phyloP scores from a whole-genome alignment of 2,888 invertebrate genomes.

The Tyria jacobaeae region DNA sequence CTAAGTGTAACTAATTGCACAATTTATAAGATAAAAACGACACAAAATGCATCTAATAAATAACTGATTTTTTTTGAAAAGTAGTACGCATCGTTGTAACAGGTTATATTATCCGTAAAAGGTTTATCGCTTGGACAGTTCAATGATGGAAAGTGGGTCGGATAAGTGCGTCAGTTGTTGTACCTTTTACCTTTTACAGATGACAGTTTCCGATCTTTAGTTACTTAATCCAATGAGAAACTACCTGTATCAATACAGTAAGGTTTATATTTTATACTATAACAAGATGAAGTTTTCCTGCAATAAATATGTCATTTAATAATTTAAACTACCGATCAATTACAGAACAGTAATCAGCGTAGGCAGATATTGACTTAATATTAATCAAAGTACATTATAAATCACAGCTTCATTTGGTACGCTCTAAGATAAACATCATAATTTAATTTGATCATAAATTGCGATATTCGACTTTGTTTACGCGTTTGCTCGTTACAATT shows the following conservation, averaged over 20 bases:
- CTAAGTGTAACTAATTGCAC: background rate
- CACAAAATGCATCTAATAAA: background rate
- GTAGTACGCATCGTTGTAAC: constrained; percentile 4
- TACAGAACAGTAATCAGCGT: constrained; percentile 20
- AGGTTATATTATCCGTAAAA: constrained; percentile 26
- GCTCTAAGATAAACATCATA: constrained; percentile 18
- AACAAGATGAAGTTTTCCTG: constrained; percentile 1
- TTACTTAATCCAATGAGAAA: constrained; percentile 35
- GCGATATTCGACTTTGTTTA: constrained; percentile 17
- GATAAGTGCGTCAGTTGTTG: constrained; percentile 64
- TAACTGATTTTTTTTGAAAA: background rate
- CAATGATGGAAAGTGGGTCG: constrained; percentile 73
- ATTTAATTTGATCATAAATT: constrained; percentile 20
- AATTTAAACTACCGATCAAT: constrained; percentile 12
- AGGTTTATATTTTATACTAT: background rate
- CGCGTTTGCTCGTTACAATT: constrained; percentile 27
- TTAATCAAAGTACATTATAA: constrained; percentile 11
- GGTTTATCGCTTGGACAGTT: constrained; percentile 53
- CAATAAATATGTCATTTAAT: constrained; percentile 10
- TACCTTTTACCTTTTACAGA: constrained; percentile 70
- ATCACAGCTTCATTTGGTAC: constrained; percentile 14
- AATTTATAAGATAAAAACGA: background rate
- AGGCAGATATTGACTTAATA: constrained; percentile 23
- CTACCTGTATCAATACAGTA: constrained; percentile 38
- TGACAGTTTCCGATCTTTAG: constrained; percentile 66